phyloP scores from a whole-genome alignment of 2,797 vertebrate genomes.

The Ptychadena robeensis region DNA sequence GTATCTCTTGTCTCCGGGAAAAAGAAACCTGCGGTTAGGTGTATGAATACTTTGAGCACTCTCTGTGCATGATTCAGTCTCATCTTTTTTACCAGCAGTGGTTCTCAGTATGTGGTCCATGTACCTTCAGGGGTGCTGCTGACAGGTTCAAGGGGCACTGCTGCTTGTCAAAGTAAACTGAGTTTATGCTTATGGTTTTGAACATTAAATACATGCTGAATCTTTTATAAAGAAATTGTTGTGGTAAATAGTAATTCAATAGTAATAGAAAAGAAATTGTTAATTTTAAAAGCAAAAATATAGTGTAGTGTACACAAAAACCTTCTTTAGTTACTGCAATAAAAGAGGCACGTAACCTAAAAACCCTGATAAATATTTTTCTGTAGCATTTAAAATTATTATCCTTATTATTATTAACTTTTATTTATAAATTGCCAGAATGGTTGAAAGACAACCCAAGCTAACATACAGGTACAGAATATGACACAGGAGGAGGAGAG shows the following conservation, averaged over 20 bases:
- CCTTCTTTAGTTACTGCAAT: too few species aligned
- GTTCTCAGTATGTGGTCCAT: not conserved
- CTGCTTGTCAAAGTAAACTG: not conserved
- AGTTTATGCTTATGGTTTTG: not conserved
- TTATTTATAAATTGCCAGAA: too few species aligned
- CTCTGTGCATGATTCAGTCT: not conserved
- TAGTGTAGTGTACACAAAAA: not conserved
- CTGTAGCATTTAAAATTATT: too few species aligned
- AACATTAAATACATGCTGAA: not conserved
- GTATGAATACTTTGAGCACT: not conserved
- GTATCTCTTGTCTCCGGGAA: not conserved
- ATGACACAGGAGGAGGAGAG: too few species aligned
- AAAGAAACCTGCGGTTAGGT: not conserved
- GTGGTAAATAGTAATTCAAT: too few species aligned
- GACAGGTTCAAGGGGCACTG: not conserved
- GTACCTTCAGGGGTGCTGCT: not conserved
- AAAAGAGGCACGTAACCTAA: too few species aligned
- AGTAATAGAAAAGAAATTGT: too few species aligned
- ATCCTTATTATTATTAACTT: too few species aligned
- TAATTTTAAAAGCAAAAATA: too few species aligned
- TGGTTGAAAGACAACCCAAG: too few species aligned
- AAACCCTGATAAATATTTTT: too few species aligned
- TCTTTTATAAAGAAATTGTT: not conserved
- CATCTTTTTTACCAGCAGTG: not conserved
- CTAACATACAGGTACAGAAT: too few species aligned